Conservation (phyloP, 2,113 vertebrate genomes). For the Eubucco bourcierii region DNA sequence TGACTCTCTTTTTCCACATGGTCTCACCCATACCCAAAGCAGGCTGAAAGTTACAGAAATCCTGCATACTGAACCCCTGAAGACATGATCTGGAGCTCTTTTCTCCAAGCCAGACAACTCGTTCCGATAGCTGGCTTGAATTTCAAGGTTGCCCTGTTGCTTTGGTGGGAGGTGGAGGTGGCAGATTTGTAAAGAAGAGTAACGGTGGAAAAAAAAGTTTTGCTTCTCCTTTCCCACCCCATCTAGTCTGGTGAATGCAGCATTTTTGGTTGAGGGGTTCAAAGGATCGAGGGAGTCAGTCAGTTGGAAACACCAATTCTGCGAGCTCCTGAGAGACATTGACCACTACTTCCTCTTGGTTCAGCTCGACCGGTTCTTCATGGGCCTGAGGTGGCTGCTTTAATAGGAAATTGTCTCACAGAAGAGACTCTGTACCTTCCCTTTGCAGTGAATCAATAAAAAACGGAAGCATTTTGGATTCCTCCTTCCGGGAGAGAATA, state of each 20-base stretch:
- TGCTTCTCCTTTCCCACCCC: neutral
- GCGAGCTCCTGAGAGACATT: neutral
- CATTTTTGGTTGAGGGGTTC: neutral
- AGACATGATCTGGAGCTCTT: neutral
- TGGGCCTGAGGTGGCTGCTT: neutral
- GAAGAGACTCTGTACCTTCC: slow-evolving; percentile 17
- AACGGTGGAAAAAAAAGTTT: neutral
- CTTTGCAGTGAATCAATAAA: neutral
- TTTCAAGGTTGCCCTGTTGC: neutral
- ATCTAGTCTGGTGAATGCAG: neutral
- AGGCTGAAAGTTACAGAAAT: neutral
- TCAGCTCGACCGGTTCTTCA: slow-evolving; percentile 29
- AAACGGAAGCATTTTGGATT: neutral
- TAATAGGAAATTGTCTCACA: neutral
- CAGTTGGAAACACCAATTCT: neutral
- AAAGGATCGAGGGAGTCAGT: neutral
- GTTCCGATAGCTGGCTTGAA: neutral
- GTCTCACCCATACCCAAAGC: neutral
- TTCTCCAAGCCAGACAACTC: neutral
- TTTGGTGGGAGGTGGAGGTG: neutral
- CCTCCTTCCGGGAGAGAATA: slow-evolving; percentile 25
- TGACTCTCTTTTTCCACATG: neutral
- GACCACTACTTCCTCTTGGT: slow-evolving; percentile 9
- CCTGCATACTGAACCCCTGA: neutral
- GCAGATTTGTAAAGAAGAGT: neutral